Evolutionary conservation across 2,797 vertebrate genomes (phyloP), one percentile per base, ranked within the genome.

Genomic region (Synanceia verrucosa): DNA sequence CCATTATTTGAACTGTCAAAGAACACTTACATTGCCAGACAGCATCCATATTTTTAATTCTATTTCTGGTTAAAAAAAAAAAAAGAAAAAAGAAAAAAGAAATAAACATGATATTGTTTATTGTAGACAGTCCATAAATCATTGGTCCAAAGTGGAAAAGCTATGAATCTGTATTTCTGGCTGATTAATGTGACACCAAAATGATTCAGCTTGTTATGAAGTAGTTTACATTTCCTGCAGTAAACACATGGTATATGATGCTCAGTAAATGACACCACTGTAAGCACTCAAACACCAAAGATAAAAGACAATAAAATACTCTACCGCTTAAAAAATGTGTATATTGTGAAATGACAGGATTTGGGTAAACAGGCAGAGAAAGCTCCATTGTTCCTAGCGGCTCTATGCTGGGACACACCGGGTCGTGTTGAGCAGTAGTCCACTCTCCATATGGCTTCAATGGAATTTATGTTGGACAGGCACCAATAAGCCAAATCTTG

Each of bases 401-500:
- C 70, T 47, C 63, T 76, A 48, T 65, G 80, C 78, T 67, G 76
- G 71, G 70, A 76, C 14, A 33, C 78, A 74, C 31, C 65, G 36
- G 64, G 75, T 76, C 23, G 52, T 55, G 73, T 73, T 61, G 69
- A 79, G 84, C 69, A 58, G 56, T 65, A 23, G 61, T 84, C 75
- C 76, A 28, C 72, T 75, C 66, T 86, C 87, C 87, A 88, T 88
- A 91, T 87, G 85, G 89, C 92, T 91, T 91, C 91, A 93, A 91
- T 93, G 89, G 87, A 93, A 94, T 94, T 93, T 93, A 92, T 88
- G 89, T 93, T 92, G 86, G 90, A 85, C 90, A 92, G 88, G 89
- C 91, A 93, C 91, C 92, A 94, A 93, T 91, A 87, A 93, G 86
- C 36, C 82, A 92, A 95, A 94, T 92, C 89, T 70, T 88, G 86